Conservation (phyloP, 2,888 invertebrate species). For the Melanchra persicariae region DNA sequence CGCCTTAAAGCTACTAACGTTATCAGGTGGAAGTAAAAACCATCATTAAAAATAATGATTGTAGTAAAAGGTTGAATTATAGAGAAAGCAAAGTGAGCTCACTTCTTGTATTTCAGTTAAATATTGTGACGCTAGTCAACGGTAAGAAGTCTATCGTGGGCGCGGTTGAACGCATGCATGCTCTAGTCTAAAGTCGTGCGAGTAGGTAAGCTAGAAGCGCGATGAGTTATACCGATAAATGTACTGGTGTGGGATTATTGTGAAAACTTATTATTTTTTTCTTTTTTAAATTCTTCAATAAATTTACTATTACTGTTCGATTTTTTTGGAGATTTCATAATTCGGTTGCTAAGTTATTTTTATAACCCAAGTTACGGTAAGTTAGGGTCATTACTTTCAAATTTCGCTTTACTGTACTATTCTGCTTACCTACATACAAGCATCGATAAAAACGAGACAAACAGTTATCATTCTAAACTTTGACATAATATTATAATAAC, state of each 20-base stretch:
- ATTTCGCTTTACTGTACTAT: not conserved
- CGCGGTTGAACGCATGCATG: not conserved
- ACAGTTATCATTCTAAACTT: not conserved
- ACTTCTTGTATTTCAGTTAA: not conserved
- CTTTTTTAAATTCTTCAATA: not conserved
- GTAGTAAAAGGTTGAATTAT: not conserved
- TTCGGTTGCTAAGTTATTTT: not conserved
- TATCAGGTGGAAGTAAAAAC: not conserved
- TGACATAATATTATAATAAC: not conserved
- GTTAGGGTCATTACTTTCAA: not conserved
- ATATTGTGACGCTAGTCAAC: not conserved
- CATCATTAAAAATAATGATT: not conserved
- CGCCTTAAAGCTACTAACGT: not conserved
- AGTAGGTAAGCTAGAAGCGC: not conserved
- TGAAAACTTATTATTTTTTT: no score
- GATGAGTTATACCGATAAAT: not conserved
- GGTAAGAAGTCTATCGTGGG: not conserved
- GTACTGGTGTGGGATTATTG: not conserved
- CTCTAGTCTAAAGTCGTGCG: not conserved
- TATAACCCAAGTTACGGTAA: not conserved
- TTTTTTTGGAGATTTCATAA: not conserved
- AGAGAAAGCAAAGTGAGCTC: slow-evolving; percentile 6
- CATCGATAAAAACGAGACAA: not conserved
- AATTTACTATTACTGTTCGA: not conserved
- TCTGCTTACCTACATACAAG: not conserved